These are phyloP conservation scores for Tricholaema leucomelas DNA, from an alignment of 2,113 vertebrate genomes.

Conservation along the genomic window DNA sequence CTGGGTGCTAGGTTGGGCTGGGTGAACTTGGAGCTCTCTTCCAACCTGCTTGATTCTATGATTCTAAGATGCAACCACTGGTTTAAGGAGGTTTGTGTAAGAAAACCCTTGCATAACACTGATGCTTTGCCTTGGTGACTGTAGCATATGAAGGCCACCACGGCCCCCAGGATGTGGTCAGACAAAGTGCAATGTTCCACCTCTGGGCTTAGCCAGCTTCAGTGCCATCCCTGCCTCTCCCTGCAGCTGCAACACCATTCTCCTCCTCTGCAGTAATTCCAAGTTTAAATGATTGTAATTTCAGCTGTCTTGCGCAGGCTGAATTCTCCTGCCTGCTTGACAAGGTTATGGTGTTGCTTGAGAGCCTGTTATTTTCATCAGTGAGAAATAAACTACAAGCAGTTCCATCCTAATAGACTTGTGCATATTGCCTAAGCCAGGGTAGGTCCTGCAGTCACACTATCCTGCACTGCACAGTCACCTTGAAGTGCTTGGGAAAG, in stretches of 20 bases:
- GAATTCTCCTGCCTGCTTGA: not conserved
- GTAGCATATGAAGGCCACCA: fast-evolving
- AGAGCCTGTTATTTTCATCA: conserved; percentile 31
- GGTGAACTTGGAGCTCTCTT: too few species aligned
- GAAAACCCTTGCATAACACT: not conserved
- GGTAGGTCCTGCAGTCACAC: not conserved
- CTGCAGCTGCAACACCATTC: fast-evolving
- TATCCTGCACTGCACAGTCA: not conserved
- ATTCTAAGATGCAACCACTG: not conserved
- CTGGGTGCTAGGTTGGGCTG: too few species aligned
- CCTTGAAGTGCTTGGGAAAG: not conserved
- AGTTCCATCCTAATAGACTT: not conserved
- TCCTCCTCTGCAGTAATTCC: not conserved
- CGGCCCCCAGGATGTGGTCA: fast-evolving
- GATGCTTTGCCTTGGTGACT: not conserved
- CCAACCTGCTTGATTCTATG: too few species aligned
- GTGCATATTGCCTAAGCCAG: not conserved
- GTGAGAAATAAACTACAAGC: not conserved
- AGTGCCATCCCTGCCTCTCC: not conserved
- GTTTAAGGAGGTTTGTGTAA: not conserved
- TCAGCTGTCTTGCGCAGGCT: not conserved
- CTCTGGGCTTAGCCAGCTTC: fast-evolving
- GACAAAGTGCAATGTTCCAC: not conserved
- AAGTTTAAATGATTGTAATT: not conserved
- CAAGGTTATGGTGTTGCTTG: not conserved